Conservation (phyloP, 2,888 invertebrate species). For the Teinopalpus imperialis region DNA sequence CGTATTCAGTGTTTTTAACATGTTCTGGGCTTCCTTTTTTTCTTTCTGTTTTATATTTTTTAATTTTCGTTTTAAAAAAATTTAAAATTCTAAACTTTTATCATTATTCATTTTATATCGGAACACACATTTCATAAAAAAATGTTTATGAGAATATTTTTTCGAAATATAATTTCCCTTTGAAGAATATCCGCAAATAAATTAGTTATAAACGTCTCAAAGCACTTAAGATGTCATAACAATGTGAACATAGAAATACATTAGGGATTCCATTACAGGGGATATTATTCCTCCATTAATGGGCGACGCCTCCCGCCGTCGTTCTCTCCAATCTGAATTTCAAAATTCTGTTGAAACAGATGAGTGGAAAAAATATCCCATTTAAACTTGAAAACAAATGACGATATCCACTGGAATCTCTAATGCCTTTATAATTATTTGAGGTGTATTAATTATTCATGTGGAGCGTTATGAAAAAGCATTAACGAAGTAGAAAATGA, state of each 20-base stretch:
- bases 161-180: slow-evolving; percentile 10
- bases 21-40: slow-evolving; percentile 6
- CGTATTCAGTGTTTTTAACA: slow-evolving; percentile 23
- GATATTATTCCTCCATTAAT: slow-evolving; percentile 63
- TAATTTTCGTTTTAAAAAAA: no score
- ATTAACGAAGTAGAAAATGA: slow-evolving; percentile 7
- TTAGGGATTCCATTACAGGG: slow-evolving; percentile 54
- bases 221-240: slow-evolving; percentile 46
- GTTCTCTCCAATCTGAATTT: slow-evolving; percentile 49
- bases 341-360: slow-evolving; percentile 61
- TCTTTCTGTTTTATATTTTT: no score
- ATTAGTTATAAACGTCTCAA: slow-evolving; percentile 33
- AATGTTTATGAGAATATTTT: no score
- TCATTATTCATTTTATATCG: no score
- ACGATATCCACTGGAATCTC: slow-evolving; percentile 31
- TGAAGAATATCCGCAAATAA: slow-evolving; percentile 18
- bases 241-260: slow-evolving; percentile 48
- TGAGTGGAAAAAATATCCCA: slow-evolving; percentile 57
- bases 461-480: neutral
- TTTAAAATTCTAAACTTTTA: no score
- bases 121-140: no score
- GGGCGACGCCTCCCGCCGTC: slow-evolving; percentile 39
- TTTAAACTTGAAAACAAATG: slow-evolving; percentile 44
- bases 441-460: slow-evolving; percentile 4
- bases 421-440: slow-evolving; percentile 26